phyloP scores from a whole-genome alignment of 2,888 invertebrate genomes.

The Campopleginae sp. region DNA sequence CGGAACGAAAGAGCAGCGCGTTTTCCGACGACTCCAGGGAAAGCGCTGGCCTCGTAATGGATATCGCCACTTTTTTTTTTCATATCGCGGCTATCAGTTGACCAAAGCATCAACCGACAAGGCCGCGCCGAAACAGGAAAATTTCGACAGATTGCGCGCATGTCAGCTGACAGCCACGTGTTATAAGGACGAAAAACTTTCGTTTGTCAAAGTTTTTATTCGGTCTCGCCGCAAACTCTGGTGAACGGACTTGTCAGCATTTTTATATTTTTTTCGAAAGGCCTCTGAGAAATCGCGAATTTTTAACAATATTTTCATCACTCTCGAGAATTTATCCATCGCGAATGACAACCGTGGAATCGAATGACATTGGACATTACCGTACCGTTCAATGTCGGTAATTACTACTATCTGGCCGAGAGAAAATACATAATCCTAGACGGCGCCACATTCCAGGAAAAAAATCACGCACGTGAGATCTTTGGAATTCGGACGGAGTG shows the following conservation, averaged over 20 bases:
- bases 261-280: neutral
- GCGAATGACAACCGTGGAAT: neutral
- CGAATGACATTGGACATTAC: constrained; percentile 8
- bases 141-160: constrained; percentile 69
- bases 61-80: constrained; percentile 50
- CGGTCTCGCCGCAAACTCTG: neutral
- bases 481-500: constrained; percentile 11
- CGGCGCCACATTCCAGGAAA: constrained; percentile 45
- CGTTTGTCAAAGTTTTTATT: constrained; percentile 28
- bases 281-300: neutral
- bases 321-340: neutral
- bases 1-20: constrained; percentile 23
- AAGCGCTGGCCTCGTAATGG: constrained; percentile 62
- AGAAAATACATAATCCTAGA: neutral
- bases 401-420: neutral
- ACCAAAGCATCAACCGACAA: constrained; percentile 25
- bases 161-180: constrained; percentile 78
- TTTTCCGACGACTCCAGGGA: constrained; percentile 51
- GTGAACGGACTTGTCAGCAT: neutral
- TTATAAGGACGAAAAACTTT: constrained; percentile 49
- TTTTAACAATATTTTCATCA: neutral
- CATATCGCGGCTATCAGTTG: constrained; percentile 45
- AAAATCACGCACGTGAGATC: constrained; percentile 31
- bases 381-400: constrained; percentile 9
- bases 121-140: constrained; percentile 32